phyloP scores from a whole-genome alignment of 2,113 vertebrate genomes.

The Tricholaema leucomelas region DNA sequence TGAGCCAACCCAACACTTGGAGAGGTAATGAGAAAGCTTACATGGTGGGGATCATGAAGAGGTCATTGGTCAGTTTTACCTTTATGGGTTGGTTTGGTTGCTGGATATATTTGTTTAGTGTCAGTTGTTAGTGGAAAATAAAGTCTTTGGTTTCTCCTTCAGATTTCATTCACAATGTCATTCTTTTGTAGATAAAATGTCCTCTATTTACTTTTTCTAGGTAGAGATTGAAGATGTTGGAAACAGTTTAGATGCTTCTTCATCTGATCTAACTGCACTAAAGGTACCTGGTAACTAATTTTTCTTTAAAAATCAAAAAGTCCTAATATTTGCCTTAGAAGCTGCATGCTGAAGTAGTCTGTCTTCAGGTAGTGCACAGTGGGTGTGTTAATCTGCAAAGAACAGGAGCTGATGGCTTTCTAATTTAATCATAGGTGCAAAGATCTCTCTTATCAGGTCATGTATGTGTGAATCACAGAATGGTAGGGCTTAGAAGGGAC shows the following conservation, averaged over 20 bases:
- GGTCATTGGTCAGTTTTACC: not conserved
- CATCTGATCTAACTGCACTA: constrained; percentile 57
- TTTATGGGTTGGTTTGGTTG: not conserved
- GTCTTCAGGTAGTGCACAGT: not conserved
- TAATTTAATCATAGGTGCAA: not conserved
- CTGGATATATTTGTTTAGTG: not conserved
- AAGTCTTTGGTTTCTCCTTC: not conserved
- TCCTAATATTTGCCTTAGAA: fast-evolving
- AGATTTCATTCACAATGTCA: not conserved
- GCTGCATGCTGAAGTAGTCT: not conserved
- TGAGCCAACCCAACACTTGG: not conserved
- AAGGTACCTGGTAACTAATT: constrained; percentile 53
- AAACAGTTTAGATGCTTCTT: constrained; percentile 61
- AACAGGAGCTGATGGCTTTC: not conserved
- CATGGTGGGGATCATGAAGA: not conserved
- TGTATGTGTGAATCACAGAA: too few species aligned
- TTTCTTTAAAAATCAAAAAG: not conserved
- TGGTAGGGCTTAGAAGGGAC: too few species aligned
- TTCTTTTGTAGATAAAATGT: not conserved
- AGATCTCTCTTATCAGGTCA: not conserved
- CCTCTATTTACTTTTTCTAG: constrained; percentile 34
- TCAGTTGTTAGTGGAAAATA: not conserved
- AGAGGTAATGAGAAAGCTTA: not conserved
- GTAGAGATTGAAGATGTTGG: constrained; percentile 65
- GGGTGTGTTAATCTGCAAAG: not conserved